These are phyloP conservation scores for Ridgeia piscesae DNA, from an alignment of 1,140 invertebrate species.

Conservation along the genomic window DNA sequence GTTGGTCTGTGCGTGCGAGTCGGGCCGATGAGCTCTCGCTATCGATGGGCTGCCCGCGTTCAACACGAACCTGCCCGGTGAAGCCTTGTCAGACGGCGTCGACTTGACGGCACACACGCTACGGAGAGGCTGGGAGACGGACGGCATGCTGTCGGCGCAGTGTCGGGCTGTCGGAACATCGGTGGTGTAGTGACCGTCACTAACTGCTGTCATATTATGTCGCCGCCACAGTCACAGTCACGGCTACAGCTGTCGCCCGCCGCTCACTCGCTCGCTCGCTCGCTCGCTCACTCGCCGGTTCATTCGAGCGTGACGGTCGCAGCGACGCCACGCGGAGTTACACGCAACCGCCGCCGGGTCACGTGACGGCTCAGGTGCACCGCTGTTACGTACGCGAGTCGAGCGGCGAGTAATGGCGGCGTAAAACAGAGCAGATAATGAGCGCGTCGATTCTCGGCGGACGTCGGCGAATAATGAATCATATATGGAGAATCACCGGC, in stretches of 20 bases:
- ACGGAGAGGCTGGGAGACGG: background rate
- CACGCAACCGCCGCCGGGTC: background rate
- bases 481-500: background rate
- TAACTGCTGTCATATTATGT: background rate
- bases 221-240: too few species aligned
- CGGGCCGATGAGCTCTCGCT: too few species aligned
- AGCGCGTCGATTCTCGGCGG: background rate
- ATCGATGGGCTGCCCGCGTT: background rate
- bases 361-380: background rate
- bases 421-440: background rate
- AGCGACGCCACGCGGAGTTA: background rate
- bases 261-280: background rate
- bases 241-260: background rate
- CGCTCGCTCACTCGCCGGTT: background rate
- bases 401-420: background rate
- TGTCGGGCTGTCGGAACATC: background rate
- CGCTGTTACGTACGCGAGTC: background rate
- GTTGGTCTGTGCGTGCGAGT: background rate
- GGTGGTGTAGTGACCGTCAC: background rate
- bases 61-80: background rate
- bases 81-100: background rate
- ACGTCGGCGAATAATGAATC: background rate
- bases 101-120: background rate
- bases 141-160: background rate
- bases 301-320: background rate